Evolutionary conservation across 30 jellyfish, hydroid and myxozoan genomes (phyloP), one percentile per base, ranked within the genome.

Genomic region (Clytia hemisphaerica): DNA sequence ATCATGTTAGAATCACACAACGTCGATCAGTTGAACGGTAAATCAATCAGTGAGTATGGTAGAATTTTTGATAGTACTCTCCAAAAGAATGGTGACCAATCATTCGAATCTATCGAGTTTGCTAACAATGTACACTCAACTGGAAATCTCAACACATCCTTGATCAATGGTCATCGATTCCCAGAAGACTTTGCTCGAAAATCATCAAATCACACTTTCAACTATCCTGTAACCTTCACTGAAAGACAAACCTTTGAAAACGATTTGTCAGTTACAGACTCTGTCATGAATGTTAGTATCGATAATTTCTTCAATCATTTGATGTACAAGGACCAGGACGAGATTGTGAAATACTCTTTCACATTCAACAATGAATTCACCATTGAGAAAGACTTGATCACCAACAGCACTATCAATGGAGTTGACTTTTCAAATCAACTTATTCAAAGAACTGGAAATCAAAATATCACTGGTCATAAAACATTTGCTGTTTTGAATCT

Each of bases 41-140:
- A 38, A 24, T 57, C 67, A 25, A 49, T 58, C 28, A 54, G 26
- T 1, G 40, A n/a, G 22, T 71, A 31, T 42, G 53, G 58, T 3
- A 29, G 45, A 10, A 76, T 78, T 14, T 79, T 25, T 45, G 30
- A 29, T 15, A 61, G 61, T 38, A 61, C 93, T 25, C 66, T 86
- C 19, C 70, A 69, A 54, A 10, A 18, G 4, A 32, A 25, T 10
- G 84, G 79, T 10, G 58, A 66, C 24, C 96, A 86, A 42, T 94
- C 88, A 2, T 30, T 29, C n/a, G 54, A 18, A 31, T 12, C 7
- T 3, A 57, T 73, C 18, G 16, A 15, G 15, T 26, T 35, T 6
- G 44, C n/a, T 24, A 9, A 18, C 76, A 37, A 30, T 42, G 38
- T 72, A 2, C n/a, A n/a, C n/a, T n/a, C n/a, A n/a, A 58, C 64